Base-by-base conservation (phyloP, 1,140 invertebrate species). In the Euschistus heros region DNA sequence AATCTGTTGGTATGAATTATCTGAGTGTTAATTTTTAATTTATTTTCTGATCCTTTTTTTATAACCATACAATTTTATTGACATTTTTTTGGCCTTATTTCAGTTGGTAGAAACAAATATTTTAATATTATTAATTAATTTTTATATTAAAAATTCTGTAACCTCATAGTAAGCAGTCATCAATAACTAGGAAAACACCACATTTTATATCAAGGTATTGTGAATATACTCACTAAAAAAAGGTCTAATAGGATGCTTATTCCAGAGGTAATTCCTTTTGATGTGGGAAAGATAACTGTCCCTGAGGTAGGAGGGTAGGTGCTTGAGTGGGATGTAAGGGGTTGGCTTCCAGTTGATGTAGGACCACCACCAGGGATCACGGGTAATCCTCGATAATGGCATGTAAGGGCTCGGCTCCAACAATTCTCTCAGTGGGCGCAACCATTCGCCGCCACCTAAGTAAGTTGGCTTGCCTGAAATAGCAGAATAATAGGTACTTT, bases 231-330 rank as follows among this genome's bases (percentile, higher is more conserved):
- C 84, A 80, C 87, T 91, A 76, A 89, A 88, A 37, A 37, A 37
- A 75, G 91, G 87, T 79, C 89, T 86, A 75, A 89, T 83, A 73
- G 89, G 89, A 77, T 92, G 89, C 78, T 87, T 85, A 74, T 86
- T 85, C 89, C 89, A 92, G 70, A 92, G 81, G 79, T 89, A 92
- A 77, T 84, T 87, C 76, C 88, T 86, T 81, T 91, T 91, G 73
- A 92, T 82, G 61, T 89, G 89, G 70, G 88, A 91, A 73, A 92
- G 83, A 79, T 89, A 92, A 71, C 87, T 90, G 80, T 89, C 86
- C 67, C 89, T 80, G 71, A 91, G 80, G 78, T 86, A 89, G 72
- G 86, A 91, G 64, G 88, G 89, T 70, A 82, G 84, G 72, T 79
- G 80, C 78, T 80, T 81, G 42, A 60, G 60, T 61, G 50, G 69